phyloP scores from a whole-genome alignment of 2,888 invertebrate genomes.

The Amphipoea oculea region DNA sequence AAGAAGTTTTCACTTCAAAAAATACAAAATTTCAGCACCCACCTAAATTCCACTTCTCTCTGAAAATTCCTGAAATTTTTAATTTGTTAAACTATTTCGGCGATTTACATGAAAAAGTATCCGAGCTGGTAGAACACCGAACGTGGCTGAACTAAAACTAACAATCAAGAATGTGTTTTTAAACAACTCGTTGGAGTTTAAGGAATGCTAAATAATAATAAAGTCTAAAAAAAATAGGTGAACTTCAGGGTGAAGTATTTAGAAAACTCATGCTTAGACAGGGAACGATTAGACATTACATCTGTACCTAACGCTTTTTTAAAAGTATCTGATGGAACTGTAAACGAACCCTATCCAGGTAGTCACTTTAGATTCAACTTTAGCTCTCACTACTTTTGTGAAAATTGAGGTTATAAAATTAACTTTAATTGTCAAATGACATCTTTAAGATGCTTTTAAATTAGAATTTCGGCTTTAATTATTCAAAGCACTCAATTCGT shows the following conservation, averaged over 20 bases:
- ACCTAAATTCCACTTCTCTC: conserved; percentile 5
- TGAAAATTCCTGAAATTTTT: conserved; percentile 23
- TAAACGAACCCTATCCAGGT: not conserved
- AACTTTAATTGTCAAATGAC: not conserved
- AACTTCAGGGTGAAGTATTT: not conserved
- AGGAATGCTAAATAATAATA: not conserved
- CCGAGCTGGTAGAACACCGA: conserved; percentile 33
- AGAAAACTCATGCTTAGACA: not conserved
- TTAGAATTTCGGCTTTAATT: not conserved
- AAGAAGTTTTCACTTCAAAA: too few species aligned
- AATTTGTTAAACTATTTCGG: conserved; percentile 42
- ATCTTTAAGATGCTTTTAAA: not conserved
- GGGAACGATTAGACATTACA: not conserved
- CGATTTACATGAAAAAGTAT: conserved; percentile 41
- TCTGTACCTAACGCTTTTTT: too few species aligned
- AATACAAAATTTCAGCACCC: not conserved
- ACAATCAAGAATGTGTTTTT: conserved; percentile 22
- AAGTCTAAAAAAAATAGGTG: not conserved
- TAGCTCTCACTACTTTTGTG: not conserved
- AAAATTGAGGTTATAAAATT: not conserved
- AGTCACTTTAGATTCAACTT: too few species aligned
- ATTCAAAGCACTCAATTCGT: not conserved
- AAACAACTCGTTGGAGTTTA: conserved; percentile 21
- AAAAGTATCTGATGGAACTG: not conserved
- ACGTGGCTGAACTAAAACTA: conserved; percentile 43